Evolutionary conservation across 2,888 invertebrate genomes (phyloP).

Genomic region (Heteromyza rotundicornis): DNA sequence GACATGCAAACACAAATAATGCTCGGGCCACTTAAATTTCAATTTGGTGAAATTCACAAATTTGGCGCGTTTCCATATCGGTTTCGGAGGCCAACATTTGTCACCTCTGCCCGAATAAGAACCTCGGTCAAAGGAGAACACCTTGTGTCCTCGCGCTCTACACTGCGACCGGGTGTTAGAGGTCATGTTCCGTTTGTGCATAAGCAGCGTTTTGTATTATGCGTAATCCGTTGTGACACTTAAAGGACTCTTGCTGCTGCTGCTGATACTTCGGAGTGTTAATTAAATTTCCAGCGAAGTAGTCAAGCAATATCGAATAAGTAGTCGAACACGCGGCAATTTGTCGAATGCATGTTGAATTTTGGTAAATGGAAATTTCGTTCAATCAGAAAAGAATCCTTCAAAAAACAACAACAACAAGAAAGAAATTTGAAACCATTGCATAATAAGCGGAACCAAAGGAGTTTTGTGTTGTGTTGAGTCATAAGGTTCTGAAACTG

Average conservation of each 20-base stretch:
- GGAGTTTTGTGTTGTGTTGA: background rate
- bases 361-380: background rate
- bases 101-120: too few species aligned
- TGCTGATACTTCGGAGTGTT: background rate
- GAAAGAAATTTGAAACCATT: background rate
- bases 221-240: slow-evolving; percentile 36
- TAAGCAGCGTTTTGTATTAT: slow-evolving; percentile 29
- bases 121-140: too few species aligned
- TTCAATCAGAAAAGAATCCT: too few species aligned
- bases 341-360: background rate
- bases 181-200: slow-evolving; percentile 39
- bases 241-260: background rate
- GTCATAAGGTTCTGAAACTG: too few species aligned
- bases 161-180: slow-evolving; percentile 36
- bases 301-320: background rate
- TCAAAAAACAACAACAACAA: too few species aligned
- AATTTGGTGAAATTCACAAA: background rate
- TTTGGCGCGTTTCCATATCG: slow-evolving; percentile 9
- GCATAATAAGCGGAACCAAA: background rate
- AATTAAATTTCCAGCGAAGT: slow-evolving; percentile 2
- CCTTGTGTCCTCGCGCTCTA: too few species aligned
- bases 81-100: background rate
- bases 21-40: slow-evolving; percentile 5
- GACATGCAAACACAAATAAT: too few species aligned
- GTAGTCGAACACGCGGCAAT: background rate